Conservation (phyloP, 2,113 vertebrate species). For the Nestor notabilis region DNA sequence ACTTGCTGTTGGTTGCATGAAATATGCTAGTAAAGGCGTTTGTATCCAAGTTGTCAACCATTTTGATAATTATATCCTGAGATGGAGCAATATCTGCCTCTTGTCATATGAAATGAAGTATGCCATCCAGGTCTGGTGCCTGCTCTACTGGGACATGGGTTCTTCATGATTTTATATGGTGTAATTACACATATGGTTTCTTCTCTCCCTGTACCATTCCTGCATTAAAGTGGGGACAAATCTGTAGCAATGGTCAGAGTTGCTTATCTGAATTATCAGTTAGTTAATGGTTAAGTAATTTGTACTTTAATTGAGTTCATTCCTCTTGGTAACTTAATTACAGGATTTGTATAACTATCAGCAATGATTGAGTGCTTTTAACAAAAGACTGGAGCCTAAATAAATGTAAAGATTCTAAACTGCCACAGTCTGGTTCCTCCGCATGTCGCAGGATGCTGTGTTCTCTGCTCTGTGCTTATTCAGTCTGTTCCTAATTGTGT, state of each 20-base stretch:
- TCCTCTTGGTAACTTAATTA: background rate
- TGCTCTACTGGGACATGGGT: background rate
- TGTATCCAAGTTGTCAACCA: background rate
- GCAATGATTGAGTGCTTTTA: background rate
- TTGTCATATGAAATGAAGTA: fast-evolving
- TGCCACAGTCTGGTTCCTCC: background rate
- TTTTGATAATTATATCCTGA: background rate
- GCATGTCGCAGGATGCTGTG: background rate
- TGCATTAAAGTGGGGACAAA: background rate
- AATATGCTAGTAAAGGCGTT: background rate
- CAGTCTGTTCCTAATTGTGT: background rate
- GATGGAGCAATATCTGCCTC: background rate
- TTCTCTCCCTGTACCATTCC: background rate
- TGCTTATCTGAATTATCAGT: background rate
- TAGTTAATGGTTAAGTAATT: background rate
- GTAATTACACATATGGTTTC: background rate
- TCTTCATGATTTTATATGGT: background rate
- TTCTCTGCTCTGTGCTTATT: background rate
- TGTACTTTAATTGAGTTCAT: background rate
- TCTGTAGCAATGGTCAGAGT: background rate
- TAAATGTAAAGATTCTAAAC: background rate
- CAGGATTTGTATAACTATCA: background rate
- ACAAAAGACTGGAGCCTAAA: background rate
- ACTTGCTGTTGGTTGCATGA: background rate
- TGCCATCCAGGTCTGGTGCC: background rate